Evolutionary conservation across 2,113 vertebrate genomes (phyloP).

Genomic region (Mastomys coucha): DNA sequence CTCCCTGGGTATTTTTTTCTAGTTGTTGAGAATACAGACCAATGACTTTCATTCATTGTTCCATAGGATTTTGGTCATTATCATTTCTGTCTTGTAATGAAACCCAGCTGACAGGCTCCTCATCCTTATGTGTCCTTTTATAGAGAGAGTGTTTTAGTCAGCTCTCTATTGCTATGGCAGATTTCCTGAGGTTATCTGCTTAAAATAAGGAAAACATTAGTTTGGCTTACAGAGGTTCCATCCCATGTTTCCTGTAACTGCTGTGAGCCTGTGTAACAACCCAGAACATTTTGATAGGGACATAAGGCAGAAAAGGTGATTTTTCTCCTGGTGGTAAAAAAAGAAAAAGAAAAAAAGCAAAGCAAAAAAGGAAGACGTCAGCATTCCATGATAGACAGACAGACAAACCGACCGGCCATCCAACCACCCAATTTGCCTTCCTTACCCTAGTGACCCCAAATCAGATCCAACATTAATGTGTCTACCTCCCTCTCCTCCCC

Average conservation of each 20-base stretch:
- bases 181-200: not conserved
- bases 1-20: slow-evolving; percentile 7
- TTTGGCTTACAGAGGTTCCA: not conserved
- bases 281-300: not conserved
- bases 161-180: not conserved
- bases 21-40: not conserved
- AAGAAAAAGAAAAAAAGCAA: not conserved
- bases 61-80: not conserved
- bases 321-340: not conserved
- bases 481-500: slow-evolving; percentile 17
- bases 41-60: not conserved
- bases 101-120: not conserved
- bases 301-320: not conserved
- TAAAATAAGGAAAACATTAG: not conserved
- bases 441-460: not conserved
- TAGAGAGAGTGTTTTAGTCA: not conserved
- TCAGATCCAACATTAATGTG: not conserved
- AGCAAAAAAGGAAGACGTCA: not conserved
- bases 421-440: not conserved
- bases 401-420: too few species aligned
- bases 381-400: not conserved
- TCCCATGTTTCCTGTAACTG: not conserved
- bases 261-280: not conserved
- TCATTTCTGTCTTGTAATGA: not conserved
- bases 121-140: not conserved